These are phyloP conservation scores for Fringilla coelebs DNA, from an alignment of 2,797 vertebrate species.

Conservation along the genomic window DNA sequence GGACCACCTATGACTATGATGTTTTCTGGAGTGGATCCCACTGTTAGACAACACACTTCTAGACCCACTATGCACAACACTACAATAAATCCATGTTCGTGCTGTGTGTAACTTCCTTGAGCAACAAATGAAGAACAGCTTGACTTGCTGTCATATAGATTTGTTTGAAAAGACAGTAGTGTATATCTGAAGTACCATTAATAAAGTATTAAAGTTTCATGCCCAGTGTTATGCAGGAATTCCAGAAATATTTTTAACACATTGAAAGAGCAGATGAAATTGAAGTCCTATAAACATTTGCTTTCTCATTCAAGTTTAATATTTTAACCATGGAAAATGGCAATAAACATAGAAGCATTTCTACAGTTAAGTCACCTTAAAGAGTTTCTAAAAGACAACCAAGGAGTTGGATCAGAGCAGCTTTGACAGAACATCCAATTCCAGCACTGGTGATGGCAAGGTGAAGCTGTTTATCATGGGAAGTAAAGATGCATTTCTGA, in stretches of 20 bases:
- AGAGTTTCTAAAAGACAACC: background rate
- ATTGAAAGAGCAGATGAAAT: background rate
- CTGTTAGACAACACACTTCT: background rate
- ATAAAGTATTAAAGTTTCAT: background rate
- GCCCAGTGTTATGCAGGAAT: background rate
- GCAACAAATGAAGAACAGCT: background rate
- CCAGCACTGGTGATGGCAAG: background rate
- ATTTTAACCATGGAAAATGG: background rate
- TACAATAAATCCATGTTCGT: background rate
- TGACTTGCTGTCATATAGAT: background rate
- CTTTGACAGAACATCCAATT: rapidly evolving
- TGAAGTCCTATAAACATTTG: background rate
- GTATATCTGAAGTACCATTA: background rate
- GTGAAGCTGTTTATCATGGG: background rate
- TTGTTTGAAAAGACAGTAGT: background rate
- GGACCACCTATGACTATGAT: background rate
- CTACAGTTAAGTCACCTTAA: background rate
- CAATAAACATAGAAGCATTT: background rate
- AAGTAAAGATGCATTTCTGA: background rate
- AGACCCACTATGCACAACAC: background rate
- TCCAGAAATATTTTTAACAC: background rate
- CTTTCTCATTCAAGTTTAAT: background rate
- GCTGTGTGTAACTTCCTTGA: background rate
- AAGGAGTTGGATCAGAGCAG: background rate
- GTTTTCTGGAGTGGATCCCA: background rate